These are phyloP conservation scores for Tonatia bakeri DNA, from an alignment of 2,113 vertebrate species.

Conservation along the genomic window DNA sequence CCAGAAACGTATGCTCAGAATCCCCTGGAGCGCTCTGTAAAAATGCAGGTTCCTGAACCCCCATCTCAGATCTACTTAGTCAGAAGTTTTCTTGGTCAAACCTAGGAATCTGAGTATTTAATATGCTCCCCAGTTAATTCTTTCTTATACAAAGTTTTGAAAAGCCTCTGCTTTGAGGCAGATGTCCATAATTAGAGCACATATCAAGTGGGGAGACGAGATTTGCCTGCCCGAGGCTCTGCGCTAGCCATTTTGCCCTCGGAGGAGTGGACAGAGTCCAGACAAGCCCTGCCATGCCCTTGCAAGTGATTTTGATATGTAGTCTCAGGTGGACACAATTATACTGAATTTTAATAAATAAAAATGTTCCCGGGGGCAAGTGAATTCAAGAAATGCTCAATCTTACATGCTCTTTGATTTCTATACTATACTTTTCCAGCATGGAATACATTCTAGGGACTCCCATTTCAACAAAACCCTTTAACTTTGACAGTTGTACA, in stretches of 20 bases:
- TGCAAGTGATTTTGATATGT: neutral
- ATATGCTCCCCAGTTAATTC: neutral
- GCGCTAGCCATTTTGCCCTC: neutral
- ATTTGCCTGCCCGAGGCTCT: neutral
- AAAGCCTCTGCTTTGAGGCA: neutral
- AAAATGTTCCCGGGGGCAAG: neutral
- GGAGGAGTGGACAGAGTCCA: neutral
- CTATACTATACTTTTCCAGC: neutral
- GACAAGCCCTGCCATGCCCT: neutral
- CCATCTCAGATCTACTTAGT: neutral
- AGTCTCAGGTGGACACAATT: neutral
- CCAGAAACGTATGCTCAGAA: neutral
- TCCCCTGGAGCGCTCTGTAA: neutral
- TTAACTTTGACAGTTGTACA: neutral
- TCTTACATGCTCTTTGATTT: neutral
- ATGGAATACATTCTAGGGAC: neutral
- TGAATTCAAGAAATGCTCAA: neutral
- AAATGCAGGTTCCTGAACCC: neutral
- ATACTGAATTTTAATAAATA: neutral
- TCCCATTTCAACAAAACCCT: neutral
- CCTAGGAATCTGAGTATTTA: neutral
- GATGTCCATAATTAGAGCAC: neutral
- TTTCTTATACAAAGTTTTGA: neutral
- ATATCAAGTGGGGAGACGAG: neutral
- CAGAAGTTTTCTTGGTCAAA: neutral